Evolutionary conservation across 2,113 vertebrate genomes (phyloP), one percentile per base, ranked within the genome.

Genomic region (Oreotrochilus melanogaster): DNA sequence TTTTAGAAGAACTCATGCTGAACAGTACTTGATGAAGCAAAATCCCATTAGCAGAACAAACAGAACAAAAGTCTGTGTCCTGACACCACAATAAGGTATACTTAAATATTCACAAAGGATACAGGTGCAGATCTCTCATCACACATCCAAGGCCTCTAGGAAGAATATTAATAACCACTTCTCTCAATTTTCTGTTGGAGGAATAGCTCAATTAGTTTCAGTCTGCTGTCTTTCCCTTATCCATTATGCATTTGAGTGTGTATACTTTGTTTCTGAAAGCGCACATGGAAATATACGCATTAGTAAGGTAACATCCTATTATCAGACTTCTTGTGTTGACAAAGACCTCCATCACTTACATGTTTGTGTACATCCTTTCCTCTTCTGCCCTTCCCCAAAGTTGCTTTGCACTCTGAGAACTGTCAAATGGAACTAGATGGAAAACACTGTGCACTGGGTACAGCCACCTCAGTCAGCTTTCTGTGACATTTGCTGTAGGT

Each of bases 1-100:
- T 95, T 98, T 98, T 97, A 94, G 94, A 95, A 93, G 97, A 97
- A 86, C 88, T 97, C 94, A 95, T 42, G 94, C 95, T 97, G 96
- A 97, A 98, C 57, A 47, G 78, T 47, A 81, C 71, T 92, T 82
- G 92, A 96, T 92, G 94, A 94, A 97, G 92, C 94, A 93, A 97
- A 98, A 96, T 81, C 89, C 93, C 83, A 96, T 97, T 95, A 97
- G 95, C 95, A 96, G 97, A 97, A 88, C 64, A 95, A 96, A 79
- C 86, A 94, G 84, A 86, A 93, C 72, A 75, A 22, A 91, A 86
- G 14, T 56, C 65, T 88, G 72, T 89, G 85, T 81, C 83, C 80
- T 88, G 83, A 88, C 85, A 89, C 47, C 54, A 73, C 85, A 89
- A 85, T 90, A 56, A 89, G 60, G 22, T 89, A 62, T 65, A 21